Base-by-base conservation (phyloP, 1,140 invertebrate genomes). In the Papilio polyxenes region DNA sequence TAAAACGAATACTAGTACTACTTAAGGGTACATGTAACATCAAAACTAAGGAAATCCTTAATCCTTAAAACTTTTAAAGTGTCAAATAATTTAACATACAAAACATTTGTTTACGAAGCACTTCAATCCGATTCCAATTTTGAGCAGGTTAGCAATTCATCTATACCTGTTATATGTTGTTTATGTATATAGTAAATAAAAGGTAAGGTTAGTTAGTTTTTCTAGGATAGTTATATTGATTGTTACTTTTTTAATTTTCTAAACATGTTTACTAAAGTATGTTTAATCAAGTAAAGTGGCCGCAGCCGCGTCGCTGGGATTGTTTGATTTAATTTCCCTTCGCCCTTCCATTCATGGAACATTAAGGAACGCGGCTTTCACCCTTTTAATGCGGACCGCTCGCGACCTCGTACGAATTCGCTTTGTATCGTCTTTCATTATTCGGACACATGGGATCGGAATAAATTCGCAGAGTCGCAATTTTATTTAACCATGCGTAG, bases 341-440 rank as follows among this genome's bases (percentile, higher is more conserved):
- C n/a, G 23, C 59, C 59, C 59, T 69, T 37, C 23, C 23, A 69
- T 69, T 69, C 62, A 69, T 69, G 31, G 23, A n/a, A 69, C 23
- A 69, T 69, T 15, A 15, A 69, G 23, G 65, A 31, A 31, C 65
- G 65, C 23, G 65, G 31, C 23, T 37, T 69, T 69, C 59, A 69
- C 31, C 65, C 65, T 69, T 69, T 69, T 37, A 69, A 13, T 69
- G 11, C 10, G 65, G 65, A 37, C 65, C 23, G 23, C 23, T 37
- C 13, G 31, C 65, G 65, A 72, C 65, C 65, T 72, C 23, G 65
- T 6, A 15, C 53, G 53, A 17, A 56, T 7, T 72, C 11, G 2
- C 31, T 40, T 37, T 72, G 65, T 40, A 72, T 72, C 23, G 62
- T 65, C 65, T 72, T 72, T 72, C 65, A 72, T 72, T 72, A 72